phyloP scores from a whole-genome alignment of 2,797 vertebrate genomes.

The Tiaroga cobitis region DNA sequence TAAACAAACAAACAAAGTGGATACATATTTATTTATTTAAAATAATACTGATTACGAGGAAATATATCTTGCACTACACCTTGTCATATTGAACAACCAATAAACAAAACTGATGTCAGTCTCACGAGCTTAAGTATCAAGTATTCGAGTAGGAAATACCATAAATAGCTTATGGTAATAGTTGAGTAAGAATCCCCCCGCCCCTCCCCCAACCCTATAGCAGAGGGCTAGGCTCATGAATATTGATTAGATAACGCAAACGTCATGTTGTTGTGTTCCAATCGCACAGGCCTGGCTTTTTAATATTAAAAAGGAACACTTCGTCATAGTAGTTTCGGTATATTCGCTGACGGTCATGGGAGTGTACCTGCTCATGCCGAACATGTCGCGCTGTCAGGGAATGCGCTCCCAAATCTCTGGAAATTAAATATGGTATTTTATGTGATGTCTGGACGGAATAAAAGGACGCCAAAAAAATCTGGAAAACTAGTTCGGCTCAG shows the following conservation, averaged over 20 bases:
- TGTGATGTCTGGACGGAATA: conserved; percentile 62
- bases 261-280: neutral
- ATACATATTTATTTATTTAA: neutral
- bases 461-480: conserved; percentile 20
- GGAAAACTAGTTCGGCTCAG: conserved; percentile 3
- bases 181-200: neutral
- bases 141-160: neutral
- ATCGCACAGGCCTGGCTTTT: neutral
- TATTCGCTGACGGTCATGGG: conserved; percentile 62
- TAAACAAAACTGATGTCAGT: neutral
- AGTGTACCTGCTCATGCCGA: conserved; percentile 65
- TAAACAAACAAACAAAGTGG: neutral
- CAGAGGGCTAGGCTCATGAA: neutral
- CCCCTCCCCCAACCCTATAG: neutral
- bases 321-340: conserved; percentile 27
- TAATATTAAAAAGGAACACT: neutral
- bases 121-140: neutral
- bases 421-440: conserved; percentile 47
- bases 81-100: neutral
- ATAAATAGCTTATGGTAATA: neutral
- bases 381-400: conserved; percentile 60
- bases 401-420: conserved; percentile 60
- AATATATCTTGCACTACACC: neutral
- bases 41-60: neutral
- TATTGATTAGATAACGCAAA: conserved; percentile 4